A percentile compares a stretch with the other conserved stretches of the same genome.
phyloP scores from a whole-genome alignment of 2,797 vertebrate species.

The Mionectes olivaceus region DNA sequence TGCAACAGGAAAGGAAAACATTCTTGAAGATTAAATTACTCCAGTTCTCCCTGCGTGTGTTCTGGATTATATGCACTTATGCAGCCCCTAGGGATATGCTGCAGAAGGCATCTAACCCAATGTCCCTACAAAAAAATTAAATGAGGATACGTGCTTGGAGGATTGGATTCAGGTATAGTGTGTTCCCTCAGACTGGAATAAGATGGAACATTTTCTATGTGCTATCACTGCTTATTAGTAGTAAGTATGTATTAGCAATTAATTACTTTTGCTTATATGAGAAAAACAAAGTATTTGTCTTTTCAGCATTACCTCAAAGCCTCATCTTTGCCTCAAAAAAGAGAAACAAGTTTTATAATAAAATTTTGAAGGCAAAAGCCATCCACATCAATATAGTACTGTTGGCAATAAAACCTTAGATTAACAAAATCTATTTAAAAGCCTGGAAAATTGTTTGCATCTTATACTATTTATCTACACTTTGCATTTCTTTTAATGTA shows the following conservation, averaged over 20 bases:
- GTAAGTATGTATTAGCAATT: neutral
- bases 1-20: neutral
- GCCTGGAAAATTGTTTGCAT: accelerated
- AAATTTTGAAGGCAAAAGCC: neutral
- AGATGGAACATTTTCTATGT: neutral
- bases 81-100: neutral
- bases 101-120: neutral
- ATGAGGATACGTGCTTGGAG: neutral
- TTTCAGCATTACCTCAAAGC: neutral
- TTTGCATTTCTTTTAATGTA: neutral
- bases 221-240: neutral
- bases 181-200: neutral
- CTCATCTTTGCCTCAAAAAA: neutral
- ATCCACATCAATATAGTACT: neutral
- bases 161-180: neutral
- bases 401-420: neutral
- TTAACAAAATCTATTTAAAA: neutral
- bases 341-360: neutral
- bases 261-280: neutral
- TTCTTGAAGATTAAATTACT: conserved; percentile 39
- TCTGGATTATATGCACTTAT: neutral
- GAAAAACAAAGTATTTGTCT: neutral
- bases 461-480: neutral
- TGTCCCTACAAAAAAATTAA: neutral
- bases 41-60: neutral